A percentile compares a stretch with the other conserved stretches of the same genome.
Evolutionary conservation across 2,113 vertebrate genomes (phyloP).

Genomic region (Cacatua alba): DNA sequence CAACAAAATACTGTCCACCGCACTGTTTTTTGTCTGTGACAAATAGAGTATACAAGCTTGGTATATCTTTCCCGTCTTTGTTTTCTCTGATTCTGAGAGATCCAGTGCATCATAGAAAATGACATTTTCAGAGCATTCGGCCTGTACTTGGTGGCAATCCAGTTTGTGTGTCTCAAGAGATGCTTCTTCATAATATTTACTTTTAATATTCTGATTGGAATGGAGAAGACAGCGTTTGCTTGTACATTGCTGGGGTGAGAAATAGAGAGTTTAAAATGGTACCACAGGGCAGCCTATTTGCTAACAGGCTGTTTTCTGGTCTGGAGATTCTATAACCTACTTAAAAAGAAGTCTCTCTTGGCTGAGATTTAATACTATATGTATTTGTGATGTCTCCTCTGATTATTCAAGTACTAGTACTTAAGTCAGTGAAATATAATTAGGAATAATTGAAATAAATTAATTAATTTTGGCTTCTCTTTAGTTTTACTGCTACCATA

Average conservation of each 20-base stretch:
- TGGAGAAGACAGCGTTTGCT: conserved; percentile 4
- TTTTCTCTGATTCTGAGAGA: neutral
- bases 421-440: conserved; percentile 14
- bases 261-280: neutral
- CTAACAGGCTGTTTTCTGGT: neutral
- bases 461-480: neutral
- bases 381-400: neutral
- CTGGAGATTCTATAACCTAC: conserved; percentile 10
- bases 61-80: neutral
- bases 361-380: neutral
- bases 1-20: neutral
- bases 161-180: neutral
- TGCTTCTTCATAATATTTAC: conserved; percentile 28
- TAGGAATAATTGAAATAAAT: neutral
- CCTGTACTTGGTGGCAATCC: neutral
- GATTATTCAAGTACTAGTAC: neutral
- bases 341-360: neutral
- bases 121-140: neutral
- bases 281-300: neutral
- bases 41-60: neutral
- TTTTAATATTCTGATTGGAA: conserved; percentile 30
- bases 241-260: neutral
- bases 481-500: neutral
- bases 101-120: neutral
- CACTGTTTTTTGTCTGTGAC: neutral